Evolutionary conservation across 2,888 invertebrate species (phyloP).

Genomic region (Magallana nippona): DNA sequence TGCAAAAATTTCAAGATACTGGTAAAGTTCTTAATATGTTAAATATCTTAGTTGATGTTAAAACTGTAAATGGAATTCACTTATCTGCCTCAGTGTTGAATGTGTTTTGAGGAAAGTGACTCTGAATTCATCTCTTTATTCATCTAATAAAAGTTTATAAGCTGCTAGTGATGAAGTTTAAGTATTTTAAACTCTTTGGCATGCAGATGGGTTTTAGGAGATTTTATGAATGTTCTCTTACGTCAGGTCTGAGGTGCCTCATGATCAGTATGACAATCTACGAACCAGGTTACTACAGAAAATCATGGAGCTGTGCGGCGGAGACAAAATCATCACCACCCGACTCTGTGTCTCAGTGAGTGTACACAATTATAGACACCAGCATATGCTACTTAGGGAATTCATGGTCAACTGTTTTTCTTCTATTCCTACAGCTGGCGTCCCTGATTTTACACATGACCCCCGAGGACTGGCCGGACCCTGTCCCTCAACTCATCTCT

Average conservation of each 20-base stretch:
- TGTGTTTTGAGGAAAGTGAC: too few relatives aligned
- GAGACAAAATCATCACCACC: slow-evolving; percentile 92
- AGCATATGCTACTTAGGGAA: too few relatives aligned
- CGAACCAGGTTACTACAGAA: slow-evolving; percentile 89
- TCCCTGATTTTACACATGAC: slow-evolving; percentile 89
- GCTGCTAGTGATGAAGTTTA: too few relatives aligned
- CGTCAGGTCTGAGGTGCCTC: slow-evolving; percentile 88
- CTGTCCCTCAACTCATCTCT: slow-evolving; percentile 88
- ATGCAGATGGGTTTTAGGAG: background rate
- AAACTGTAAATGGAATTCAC: background rate
- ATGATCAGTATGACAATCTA: slow-evolving; percentile 88
- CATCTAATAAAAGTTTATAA: too few relatives aligned
- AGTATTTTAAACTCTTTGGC: too few relatives aligned
- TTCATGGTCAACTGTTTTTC: background rate
- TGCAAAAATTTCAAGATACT: slow-evolving; percentile 91
- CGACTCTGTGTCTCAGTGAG: slow-evolving; percentile 93
- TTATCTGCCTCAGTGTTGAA: too few relatives aligned
- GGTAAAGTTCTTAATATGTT: slow-evolving; percentile 77
- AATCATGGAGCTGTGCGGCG: slow-evolving; percentile 88
- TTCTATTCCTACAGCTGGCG: slow-evolving; percentile 85
- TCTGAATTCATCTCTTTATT: too few relatives aligned
- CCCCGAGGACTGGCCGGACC: slow-evolving; percentile 84
- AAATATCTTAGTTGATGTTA: background rate
- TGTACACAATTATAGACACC: slow-evolving; percentile 57
- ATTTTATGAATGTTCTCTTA: background rate